phyloP scores from a whole-genome alignment of 2,888 invertebrate genomes.

The Kuschelorhynchus macadamiae region DNA sequence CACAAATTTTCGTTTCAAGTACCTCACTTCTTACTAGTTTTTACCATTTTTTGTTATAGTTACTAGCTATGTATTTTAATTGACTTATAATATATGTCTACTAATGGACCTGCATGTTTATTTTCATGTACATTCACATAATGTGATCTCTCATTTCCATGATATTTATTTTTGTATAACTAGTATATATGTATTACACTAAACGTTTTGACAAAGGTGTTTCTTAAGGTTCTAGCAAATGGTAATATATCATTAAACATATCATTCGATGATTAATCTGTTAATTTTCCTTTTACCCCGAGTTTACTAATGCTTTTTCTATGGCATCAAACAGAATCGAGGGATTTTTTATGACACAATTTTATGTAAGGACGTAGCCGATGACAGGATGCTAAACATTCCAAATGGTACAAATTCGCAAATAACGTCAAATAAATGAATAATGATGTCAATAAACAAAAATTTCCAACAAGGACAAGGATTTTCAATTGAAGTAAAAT shows the following conservation, averaged over 20 bases:
- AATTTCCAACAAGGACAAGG: too few relatives aligned
- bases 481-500: too few relatives aligned
- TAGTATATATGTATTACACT: constrained; percentile 11
- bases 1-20: constrained; percentile 13
- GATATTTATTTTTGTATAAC: constrained; percentile 38
- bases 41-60: constrained; percentile 24
- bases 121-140: constrained; percentile 13
- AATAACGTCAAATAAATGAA: too few relatives aligned
- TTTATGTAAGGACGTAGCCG: too few relatives aligned
- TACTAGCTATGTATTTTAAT: constrained; percentile 30
- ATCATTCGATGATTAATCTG: background rate
- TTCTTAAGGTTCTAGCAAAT: constrained; percentile 7
- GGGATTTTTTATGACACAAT: too few relatives aligned
- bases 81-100: constrained; percentile 30
- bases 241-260: constrained; percentile 25
- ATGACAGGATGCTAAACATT: too few relatives aligned
- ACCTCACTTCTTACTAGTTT: constrained; percentile 24
- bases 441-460: too few relatives aligned
- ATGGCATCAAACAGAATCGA: too few relatives aligned
- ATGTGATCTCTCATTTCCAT: constrained; percentile 22
- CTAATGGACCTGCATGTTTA: constrained; percentile 26
- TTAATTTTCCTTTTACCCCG: background rate
- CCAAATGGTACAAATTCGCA: too few relatives aligned
- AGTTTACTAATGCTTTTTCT: too few relatives aligned
- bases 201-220: constrained; percentile 12